Evolutionary conservation across 2,113 vertebrate genomes (phyloP), one percentile per base, ranked within the genome.

Genomic region (Tragelaphus strepsiceros): DNA sequence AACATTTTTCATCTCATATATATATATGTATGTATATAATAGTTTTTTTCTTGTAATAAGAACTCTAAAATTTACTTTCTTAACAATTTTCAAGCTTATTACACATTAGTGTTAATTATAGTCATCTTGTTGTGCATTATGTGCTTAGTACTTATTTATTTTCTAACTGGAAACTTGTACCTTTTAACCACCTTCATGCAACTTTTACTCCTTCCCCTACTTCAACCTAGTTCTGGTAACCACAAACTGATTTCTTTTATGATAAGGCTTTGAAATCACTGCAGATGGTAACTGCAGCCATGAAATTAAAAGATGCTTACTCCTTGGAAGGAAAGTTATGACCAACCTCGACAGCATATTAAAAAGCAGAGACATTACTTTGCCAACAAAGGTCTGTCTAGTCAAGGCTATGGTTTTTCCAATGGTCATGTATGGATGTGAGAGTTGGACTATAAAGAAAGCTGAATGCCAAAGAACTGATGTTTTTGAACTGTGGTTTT

Each of bases 181-280:
- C 26, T 94, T 94, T 59, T 54, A 35, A 32, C n/a, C 2, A 62
- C 26, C 13, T 94, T 26, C n/a, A 30, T 19, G 17, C 28, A 51
- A 43, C 11, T 64, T 62, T 2, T 14, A 17, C 19, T 24, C 46
- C 26, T 39, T 7, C 51, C 2, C 15, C 24, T 2, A 8, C 51
- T 43, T 26, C 71, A 77, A 14, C 19, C 19, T n/a, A 54, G 80
- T 83, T 35, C 53, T 56, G n/a, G 22, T 59, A 78, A 59, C 1
- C n/a, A 88, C 8, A 80, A 43, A 94, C 51, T 54, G 15, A 80
- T 32, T 26, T 78, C n/a, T 35, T 77, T 90, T 90, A 77, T n/a
- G 24, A 71, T 62, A 32, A 81, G 46, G 2, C 7, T 53, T 81
- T 81, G 24, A 74, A 39, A 39, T 39, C 67, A 39, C n/a, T 39